Conservation (phyloP, 2,797 vertebrate genomes). For the Neosalanx taihuensis region DNA sequence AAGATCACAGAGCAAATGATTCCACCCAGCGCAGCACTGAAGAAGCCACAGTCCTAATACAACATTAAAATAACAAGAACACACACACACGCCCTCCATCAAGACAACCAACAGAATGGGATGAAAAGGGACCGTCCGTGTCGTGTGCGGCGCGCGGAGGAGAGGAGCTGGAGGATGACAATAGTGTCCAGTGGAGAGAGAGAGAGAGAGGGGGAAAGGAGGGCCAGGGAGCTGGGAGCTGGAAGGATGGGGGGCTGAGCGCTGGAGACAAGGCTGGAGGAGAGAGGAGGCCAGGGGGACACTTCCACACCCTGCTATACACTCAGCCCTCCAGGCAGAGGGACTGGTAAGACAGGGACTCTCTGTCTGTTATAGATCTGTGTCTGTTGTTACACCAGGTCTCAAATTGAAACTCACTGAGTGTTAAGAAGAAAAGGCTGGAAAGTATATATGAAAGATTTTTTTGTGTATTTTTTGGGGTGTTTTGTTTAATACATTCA, state of each 20-base stretch:
- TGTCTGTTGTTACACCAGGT: neutral
- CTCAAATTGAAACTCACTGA: neutral
- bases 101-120: neutral
- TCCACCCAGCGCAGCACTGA: too few species aligned
- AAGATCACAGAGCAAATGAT: too few species aligned
- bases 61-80: too few species aligned
- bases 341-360: neutral
- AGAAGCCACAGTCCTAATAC: too few species aligned
- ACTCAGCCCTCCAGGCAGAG: too few species aligned
- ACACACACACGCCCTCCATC: neutral
- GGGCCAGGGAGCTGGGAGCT: neutral
- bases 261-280: neutral
- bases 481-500: too few species aligned
- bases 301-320: neutral
- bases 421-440: neutral
- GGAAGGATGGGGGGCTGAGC: neutral
- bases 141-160: neutral
- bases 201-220: neutral
- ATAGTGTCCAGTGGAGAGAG: neutral
- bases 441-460: too few species aligned
- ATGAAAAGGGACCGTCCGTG: neutral
- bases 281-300: neutral
- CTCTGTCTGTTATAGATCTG: neutral
- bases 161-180: neutral
- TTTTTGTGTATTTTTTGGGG: neutral